Evolutionary conservation across 2,888 invertebrate genomes (phyloP), one percentile per base, ranked within the genome.

Genomic region (Drosophila nigritarsus): DNA sequence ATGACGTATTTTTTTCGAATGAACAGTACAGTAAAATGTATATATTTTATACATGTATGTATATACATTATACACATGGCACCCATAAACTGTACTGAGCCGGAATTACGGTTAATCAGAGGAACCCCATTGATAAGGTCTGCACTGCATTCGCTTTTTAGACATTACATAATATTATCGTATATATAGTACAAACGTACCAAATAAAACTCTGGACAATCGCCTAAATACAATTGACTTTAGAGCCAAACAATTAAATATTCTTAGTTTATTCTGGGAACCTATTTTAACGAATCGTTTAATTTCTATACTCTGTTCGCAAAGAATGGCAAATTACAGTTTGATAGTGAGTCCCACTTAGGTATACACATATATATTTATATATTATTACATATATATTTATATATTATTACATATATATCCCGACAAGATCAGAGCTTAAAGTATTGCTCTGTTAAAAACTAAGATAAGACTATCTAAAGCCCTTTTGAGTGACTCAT

Each of bases 1-100:
- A 49, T 62, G 27, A 34, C 15, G 45, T 59, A 27, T 32, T 65
- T 64, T 73, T 68, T 29, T 18, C 27, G 24, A 55, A 40, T 38
- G n/a, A 63, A 40, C 11, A 38, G 18, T 13, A 40, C 29, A 15
- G 18, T 38, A 2, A 55, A 15, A 20, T 34, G 15, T 34, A 32
- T 38, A 36, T 27, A 18, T 11, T 4, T 24, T 3, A 0, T 24
- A 4, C 15, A 15, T 53, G 5, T 34, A 20, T 27, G 8, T 38
- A 36, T 36, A n/a, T n/a, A n/a, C n/a, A n/a, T 18, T 20, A 20
- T 20, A 13, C 7, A 7, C 13, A 45, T 20, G 45, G 20, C 3
- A 24, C 20, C 20, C 40, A 11, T 4, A 11, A 42, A 42, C 1
- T 24, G 7, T 15, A 7, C 7, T 24, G 7, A 45, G 20, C 20